These are phyloP conservation scores for Trypoxylon attenuatum DNA, from an alignment of 2,888 invertebrate species.

Conservation along the genomic window DNA sequence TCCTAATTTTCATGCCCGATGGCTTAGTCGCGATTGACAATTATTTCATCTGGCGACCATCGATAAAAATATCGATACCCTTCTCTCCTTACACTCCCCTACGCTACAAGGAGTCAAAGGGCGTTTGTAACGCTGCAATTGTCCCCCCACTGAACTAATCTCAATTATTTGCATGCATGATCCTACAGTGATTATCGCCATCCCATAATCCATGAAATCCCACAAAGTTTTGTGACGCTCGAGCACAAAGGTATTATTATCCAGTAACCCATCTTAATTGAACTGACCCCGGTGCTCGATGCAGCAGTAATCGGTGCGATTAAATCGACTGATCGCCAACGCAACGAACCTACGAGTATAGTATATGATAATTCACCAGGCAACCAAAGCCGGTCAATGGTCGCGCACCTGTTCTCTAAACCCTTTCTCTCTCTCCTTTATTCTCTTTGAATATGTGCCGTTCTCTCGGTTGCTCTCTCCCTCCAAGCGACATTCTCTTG, in stretches of 20 bases:
- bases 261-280: slow-evolving; percentile 58
- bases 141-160: too few species aligned
- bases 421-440: slow-evolving; percentile 14
- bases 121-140: too few species aligned
- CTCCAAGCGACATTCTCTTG: slow-evolving; percentile 4
- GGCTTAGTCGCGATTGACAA: too few species aligned
- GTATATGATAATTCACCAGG: slow-evolving; percentile 66
- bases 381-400: slow-evolving; percentile 63
- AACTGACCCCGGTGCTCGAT: slow-evolving; percentile 49
- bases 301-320: slow-evolving; percentile 51
- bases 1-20: too few species aligned
- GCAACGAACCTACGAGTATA: too few species aligned
- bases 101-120: too few species aligned
- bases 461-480: slow-evolving; percentile 32
- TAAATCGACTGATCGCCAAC: slow-evolving; percentile 54
- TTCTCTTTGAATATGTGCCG: too few species aligned
- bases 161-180: slow-evolving; percentile 19
- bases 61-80: too few species aligned
- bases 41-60: too few species aligned
- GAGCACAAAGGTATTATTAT: slow-evolving; percentile 52
- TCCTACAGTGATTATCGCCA: slow-evolving; percentile 14
- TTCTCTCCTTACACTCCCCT: too few species aligned
- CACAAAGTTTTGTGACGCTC: slow-evolving; percentile 32
- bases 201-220: slow-evolving; percentile 21
- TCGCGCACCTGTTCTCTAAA: slow-evolving; percentile 70